Evolutionary conservation across 2,113 vertebrate genomes (phyloP).

Genomic region (Poecilia latipinna): DNA sequence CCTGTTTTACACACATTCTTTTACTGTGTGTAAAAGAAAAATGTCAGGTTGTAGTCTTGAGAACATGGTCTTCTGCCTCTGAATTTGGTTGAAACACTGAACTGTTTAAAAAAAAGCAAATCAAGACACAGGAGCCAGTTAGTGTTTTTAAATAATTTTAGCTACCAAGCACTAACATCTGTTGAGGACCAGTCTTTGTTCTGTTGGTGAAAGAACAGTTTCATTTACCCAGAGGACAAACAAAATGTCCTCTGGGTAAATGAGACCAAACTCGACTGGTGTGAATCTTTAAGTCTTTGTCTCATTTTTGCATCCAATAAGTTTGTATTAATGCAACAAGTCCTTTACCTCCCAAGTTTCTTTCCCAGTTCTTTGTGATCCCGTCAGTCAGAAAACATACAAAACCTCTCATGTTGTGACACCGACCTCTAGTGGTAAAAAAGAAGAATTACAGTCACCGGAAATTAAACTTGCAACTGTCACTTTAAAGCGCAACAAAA

Average conservation of each 20-base stretch:
- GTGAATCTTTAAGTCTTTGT: no score
- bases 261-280: no score
- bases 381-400: neutral
- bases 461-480: neutral
- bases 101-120: neutral
- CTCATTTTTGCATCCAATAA: neutral
- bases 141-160: neutral
- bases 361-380: neutral
- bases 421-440: constrained; percentile 40
- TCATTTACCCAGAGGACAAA: no score
- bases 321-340: no score
- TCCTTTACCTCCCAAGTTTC: neutral
- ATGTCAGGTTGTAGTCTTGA: neutral
- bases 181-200: no score
- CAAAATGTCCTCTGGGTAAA: no score
- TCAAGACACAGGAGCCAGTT: no score
- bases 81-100: neutral
- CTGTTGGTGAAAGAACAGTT: no score
- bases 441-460: neutral
- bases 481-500: neutral
- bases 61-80: neutral
- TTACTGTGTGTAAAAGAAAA: neutral
- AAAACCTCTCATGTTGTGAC: neutral
- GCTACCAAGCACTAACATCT: no score
- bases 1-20: no score